Evolutionary conservation across 1,140 invertebrate species (phyloP), one percentile per base, ranked within the genome.

Genomic region (Habropoda laboriosa): DNA sequence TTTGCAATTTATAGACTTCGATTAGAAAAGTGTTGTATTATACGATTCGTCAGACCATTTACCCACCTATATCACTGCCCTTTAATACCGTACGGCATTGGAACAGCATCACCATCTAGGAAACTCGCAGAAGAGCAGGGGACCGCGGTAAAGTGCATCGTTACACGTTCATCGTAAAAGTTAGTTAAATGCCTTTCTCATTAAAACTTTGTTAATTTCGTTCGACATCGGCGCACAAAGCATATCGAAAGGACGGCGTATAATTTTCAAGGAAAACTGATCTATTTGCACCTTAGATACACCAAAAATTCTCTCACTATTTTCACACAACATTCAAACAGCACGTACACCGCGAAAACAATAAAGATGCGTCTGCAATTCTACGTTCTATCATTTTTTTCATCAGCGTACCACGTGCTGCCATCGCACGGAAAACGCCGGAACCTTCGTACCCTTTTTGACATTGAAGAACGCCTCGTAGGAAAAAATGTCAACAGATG

Each of bases 401-500:
- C 24, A 12, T 18, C 30, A n/a, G n/a, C 38, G 32, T 3, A n/a
- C 66, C 49, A 67, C 24, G 80, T 85, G 85, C 86, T 88, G 91
- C 87, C 91, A 91, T 92, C 91, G 68, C 40, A 53, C 76, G 57
- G 74, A 55, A 45, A 35, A 58, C 58, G 10, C 72, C 4, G 60
- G 80, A 92, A 92, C 86, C 81, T 58, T 13, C 10, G 53, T 16
- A 32, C 16, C 21, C 63, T 47, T 77, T 82, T 57, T 64, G 47
- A 32, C 60, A 77, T 53, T 13, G 81, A 86, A 78, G 79, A 76
- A 80, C 58, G 32, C 18, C 10, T 51, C 27, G 45, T 79, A 45
- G 55, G 30, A 80, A 88, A 90, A 91, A 89, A 90, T 87, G 45
- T 51, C 79, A 55, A 38, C 8, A 89, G 90, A 90, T 91, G 90